phyloP scores from a whole-genome alignment of 2,888 invertebrate genomes.

The Dendrolimus houi region DNA sequence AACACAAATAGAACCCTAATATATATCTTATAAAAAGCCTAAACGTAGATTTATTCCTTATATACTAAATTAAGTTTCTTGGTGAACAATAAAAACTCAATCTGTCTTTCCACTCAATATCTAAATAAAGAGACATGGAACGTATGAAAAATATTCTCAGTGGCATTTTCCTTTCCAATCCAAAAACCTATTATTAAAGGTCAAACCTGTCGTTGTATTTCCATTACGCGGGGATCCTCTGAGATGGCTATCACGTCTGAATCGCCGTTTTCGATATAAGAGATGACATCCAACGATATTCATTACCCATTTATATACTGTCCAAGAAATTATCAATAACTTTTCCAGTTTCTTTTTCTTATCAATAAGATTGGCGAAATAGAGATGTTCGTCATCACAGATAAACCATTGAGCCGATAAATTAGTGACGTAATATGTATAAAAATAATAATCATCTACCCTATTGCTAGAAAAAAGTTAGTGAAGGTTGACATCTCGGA shows the following conservation, averaged over 20 bases:
- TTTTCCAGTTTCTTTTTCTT: background rate
- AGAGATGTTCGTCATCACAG: background rate
- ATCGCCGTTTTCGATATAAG: background rate
- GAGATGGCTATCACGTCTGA: background rate
- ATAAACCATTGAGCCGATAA: too few species aligned
- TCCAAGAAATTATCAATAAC: background rate
- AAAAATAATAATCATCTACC: too few species aligned
- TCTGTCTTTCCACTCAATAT: too few species aligned
- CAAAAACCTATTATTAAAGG: background rate
- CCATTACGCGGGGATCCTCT: background rate
- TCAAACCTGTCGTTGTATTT: background rate
- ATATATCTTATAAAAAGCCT: too few species aligned
- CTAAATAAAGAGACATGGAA: too few species aligned
- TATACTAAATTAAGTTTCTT: too few species aligned
- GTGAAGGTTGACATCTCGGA: too few species aligned
- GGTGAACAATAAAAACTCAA: too few species aligned
- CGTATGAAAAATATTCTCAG: background rate
- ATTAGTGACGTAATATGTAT: too few species aligned
- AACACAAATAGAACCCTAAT: too few species aligned
- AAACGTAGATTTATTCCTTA: too few species aligned
- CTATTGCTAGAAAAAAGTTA: too few species aligned
- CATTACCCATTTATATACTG: background rate
- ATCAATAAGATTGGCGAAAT: background rate
- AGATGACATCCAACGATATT: background rate
- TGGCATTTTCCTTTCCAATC: background rate